phyloP scores from a whole-genome alignment of 2,797 vertebrate species.

The Denticeps clupeoides region DNA sequence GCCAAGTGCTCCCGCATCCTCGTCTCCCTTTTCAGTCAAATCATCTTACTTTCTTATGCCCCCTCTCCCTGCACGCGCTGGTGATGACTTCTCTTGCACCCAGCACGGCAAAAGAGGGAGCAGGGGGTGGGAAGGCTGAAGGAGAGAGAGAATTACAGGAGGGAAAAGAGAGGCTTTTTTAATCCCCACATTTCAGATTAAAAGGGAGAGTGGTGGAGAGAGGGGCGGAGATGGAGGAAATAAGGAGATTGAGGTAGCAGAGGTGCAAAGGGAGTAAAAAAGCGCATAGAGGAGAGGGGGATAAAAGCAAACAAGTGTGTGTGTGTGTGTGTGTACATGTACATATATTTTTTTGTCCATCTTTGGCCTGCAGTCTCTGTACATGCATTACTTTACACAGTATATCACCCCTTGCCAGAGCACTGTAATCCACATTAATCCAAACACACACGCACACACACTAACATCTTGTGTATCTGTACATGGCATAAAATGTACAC shows the following conservation, averaged over 20 bases:
- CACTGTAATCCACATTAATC: constrained; percentile 24
- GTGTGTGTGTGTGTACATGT: not conserved
- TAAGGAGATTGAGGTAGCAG: not conserved
- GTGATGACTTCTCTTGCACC: constrained; percentile 36
- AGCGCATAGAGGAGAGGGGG: not conserved
- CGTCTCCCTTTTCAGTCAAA: constrained; percentile 22
- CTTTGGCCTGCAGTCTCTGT: not conserved
- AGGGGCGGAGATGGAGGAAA: not conserved
- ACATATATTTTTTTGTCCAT: not conserved
- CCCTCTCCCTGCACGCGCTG: constrained; percentile 15
- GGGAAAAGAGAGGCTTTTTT: constrained; percentile 24
- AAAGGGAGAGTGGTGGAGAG: constrained; percentile 1
- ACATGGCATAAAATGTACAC: too few species aligned
- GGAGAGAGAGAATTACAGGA: constrained; percentile 17
- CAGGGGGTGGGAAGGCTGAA: not conserved
- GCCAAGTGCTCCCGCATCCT: not conserved
- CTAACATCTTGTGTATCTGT: too few species aligned
- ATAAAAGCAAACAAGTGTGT: not conserved
- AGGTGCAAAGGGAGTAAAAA: not conserved
- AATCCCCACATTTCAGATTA: constrained; percentile 30
- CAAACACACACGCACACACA: not conserved
- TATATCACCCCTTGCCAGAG: not conserved
- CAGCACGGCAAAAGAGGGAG: constrained; percentile 10
- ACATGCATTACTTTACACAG: constrained; percentile 1
- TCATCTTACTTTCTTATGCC: constrained; percentile 2